Evolutionary conservation across 2,797 vertebrate species (phyloP), one percentile per base, ranked within the genome.

Genomic region (Gadopsis bispinosus): DNA sequence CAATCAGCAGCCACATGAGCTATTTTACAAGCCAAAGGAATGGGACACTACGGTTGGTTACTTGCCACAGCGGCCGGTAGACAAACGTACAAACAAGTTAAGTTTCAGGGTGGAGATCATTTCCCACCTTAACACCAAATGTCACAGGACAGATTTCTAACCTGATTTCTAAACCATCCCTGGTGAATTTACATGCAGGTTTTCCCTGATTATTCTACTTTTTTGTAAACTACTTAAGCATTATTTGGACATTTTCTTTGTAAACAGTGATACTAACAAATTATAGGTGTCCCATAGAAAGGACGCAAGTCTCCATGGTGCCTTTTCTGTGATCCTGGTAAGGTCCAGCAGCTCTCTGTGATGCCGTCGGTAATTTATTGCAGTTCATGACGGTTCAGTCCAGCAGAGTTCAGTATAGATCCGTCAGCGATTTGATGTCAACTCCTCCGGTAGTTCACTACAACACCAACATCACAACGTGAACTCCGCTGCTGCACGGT

Each of bases 141-240:
- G 56, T 61, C 62, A 62, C 72, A 80, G 73, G 54, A 84, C 54
- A 33, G 35, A 78, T 47, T 73, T 59, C 69, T 82, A 73, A 81
- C 75, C 88, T 83, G 85, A 85, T 80, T 77, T 84, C 82, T 81
- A 78, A 89, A 63, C 60, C 60, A 12, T 72, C 74, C 73, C 74
- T 75, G 73, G 82, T 86, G 85, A 67, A 74, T 77, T 85, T 39
- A 87, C 86, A 87, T 89, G 89, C 87, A 93, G 85, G 77, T 61
- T 77, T 63, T 83, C 87, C 91, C 90, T 90, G 91, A 92, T 84
- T 87, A 71, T 70, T 86, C 87, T 81, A 84, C 81, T 53, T 59
- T n/a, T 72, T 80, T 29, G 85, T 85, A 90, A 88, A 91, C 87
- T 89, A 92, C n/a, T 53, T 77, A 81, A 68, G 63, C 66, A 74